These are phyloP conservation scores for Marcusenius ussheri DNA, from an alignment of 2,113 vertebrate genomes.

Conservation along the genomic window DNA sequence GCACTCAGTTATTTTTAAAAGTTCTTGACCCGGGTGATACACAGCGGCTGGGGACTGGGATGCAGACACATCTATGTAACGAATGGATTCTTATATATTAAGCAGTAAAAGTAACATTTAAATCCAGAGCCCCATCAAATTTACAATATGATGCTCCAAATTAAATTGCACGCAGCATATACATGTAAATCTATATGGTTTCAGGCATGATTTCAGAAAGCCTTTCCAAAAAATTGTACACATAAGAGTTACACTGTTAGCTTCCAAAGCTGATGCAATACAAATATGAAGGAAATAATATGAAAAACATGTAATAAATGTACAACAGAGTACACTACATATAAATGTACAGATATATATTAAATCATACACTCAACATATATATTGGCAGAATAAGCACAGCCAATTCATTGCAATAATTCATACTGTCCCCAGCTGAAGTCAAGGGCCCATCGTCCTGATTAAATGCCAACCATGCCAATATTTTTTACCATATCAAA, in stretches of 20 bases:
- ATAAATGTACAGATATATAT: neutral
- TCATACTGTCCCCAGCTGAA: neutral
- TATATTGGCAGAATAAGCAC: neutral
- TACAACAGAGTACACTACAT: neutral
- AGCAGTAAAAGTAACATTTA: neutral
- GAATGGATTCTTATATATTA: neutral
- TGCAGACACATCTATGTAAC: neutral
- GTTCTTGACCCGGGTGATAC: constrained; percentile 14
- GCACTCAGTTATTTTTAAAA: constrained; percentile 49
- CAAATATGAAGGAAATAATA: neutral
- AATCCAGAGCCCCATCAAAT: neutral
- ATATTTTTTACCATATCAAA: constrained; percentile 13
- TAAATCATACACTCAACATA: neutral
- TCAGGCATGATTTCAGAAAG: neutral
- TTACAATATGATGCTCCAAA: neutral
- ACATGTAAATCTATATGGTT: neutral
- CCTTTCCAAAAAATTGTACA: neutral
- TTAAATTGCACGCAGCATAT: neutral
- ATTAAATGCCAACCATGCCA: neutral
- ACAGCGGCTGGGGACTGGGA: neutral
- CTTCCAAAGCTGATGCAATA: neutral
- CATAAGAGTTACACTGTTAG: neutral
- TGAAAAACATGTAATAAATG: neutral
- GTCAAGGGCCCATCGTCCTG: neutral
- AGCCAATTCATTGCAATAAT: neutral